These are phyloP conservation scores for Pachydiplax longipennis DNA, from an alignment of 2,888 invertebrate genomes.

Conservation along the genomic window DNA sequence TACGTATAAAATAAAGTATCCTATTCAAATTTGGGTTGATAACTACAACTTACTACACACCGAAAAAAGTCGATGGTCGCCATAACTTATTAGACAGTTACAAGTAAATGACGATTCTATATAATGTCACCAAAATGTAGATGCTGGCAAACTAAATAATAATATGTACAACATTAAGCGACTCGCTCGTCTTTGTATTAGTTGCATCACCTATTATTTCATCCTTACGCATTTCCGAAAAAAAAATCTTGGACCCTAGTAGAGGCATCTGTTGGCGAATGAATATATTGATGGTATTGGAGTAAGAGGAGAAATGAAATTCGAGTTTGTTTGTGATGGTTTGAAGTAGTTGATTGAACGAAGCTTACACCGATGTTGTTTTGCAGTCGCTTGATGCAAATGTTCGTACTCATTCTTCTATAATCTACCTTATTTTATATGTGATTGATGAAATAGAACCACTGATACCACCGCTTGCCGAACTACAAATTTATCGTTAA, in stretches of 20 bases:
- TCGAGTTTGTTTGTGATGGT: not conserved
- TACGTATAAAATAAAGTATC: not conserved
- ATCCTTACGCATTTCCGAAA: conserved; percentile 13
- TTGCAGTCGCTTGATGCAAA: too few species aligned
- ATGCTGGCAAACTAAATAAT: not conserved
- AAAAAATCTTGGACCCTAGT: not conserved
- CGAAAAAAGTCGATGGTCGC: not conserved
- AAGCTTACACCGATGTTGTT: too few species aligned
- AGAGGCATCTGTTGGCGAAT: not conserved
- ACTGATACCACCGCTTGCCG: too few species aligned
- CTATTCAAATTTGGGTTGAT: not conserved
- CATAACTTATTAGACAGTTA: not conserved
- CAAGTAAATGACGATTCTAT: not conserved
- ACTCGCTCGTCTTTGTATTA: not conserved
- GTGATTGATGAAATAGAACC: too few species aligned
- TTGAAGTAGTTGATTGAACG: too few species aligned
- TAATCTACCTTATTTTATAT: too few species aligned
- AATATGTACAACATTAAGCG: not conserved
- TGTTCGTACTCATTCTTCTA: too few species aligned
- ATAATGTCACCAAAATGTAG: not conserved
- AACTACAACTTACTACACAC: conserved; percentile 5
- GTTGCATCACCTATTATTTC: conserved; percentile 26
- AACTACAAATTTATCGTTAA: too few species aligned
- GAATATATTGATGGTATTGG: not conserved
- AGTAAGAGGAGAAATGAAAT: not conserved